phyloP scores from a whole-genome alignment of 2,888 invertebrate genomes.

The Heteromurus nitidus region DNA sequence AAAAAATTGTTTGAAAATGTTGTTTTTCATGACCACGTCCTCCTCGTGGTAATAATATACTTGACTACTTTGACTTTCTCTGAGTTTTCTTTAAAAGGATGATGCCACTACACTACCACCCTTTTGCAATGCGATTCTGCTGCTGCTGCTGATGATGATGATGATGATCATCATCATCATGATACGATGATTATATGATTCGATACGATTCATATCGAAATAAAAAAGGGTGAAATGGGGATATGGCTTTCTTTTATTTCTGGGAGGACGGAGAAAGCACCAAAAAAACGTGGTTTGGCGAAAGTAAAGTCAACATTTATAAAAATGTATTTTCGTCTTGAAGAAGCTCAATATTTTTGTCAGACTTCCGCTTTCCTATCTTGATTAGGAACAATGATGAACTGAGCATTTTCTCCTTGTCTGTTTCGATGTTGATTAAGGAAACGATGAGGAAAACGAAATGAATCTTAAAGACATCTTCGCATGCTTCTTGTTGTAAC shows the following conservation, averaged over 20 bases:
- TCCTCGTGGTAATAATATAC: not conserved
- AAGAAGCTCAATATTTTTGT: too few species aligned
- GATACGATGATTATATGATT: not conserved
- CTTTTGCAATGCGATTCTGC: too few species aligned
- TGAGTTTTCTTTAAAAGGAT: not conserved
- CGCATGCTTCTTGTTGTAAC: too few species aligned
- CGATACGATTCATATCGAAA: not conserved
- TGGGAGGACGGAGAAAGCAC: not conserved
- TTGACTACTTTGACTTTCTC: not conserved
- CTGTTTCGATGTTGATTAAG: constrained; percentile 16
- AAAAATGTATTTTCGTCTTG: constrained; percentile 1
- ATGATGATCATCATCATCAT: constrained; percentile 5
- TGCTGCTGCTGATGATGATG: not conserved
- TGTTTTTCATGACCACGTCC: not conserved
- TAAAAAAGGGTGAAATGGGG: not conserved
- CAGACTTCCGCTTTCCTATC: not conserved
- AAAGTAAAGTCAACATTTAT: constrained; percentile 1
- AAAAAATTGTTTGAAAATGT: not conserved
- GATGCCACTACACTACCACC: not conserved
- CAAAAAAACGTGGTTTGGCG: not conserved
- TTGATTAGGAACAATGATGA: not conserved
- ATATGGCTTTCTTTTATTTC: not conserved
- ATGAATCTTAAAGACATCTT: not conserved
- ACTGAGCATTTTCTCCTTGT: not conserved
- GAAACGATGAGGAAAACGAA: not conserved